Conservation (phyloP, 2,888 invertebrate genomes). For the Stenodera caucasica region DNA sequence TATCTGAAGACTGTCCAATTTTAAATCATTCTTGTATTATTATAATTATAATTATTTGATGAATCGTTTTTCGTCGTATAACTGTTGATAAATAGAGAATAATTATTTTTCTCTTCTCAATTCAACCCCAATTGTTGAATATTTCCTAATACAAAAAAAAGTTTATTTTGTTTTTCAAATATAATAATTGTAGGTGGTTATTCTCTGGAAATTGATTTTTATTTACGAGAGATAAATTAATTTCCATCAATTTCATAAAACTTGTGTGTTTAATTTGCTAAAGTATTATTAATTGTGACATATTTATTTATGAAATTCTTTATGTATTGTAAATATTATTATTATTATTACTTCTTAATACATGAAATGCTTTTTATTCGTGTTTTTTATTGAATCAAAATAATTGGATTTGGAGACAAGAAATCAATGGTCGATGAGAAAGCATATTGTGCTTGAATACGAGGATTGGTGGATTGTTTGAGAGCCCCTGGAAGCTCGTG, state of each 20-base stretch:
- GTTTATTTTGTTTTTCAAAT: conserved; percentile 1
- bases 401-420: too few relatives aligned
- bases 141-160: background rate
- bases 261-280: conserved; percentile 19
- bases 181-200: background rate
- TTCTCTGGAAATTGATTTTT: conserved; percentile 23
- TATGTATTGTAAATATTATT: conserved; percentile 44
- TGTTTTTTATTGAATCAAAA: too few relatives aligned
- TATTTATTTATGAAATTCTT: conserved; percentile 29
- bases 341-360: conserved; percentile 42
- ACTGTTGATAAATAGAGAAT: conserved; percentile 15
- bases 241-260: conserved; percentile 22
- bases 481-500: too few relatives aligned
- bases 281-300: conserved; percentile 27
- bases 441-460: too few relatives aligned
- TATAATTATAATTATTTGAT: conserved; percentile 10
- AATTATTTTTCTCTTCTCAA: background rate
- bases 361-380: conserved; percentile 35
- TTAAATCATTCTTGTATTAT: conserved; percentile 16
- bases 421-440: too few relatives aligned
- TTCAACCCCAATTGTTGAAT: conserved; percentile 1
- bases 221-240: conserved; percentile 18
- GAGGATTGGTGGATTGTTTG: too few relatives aligned
- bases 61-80: conserved; percentile 6
- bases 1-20: conserved; percentile 38